These are phyloP conservation scores for Operophtera brumata DNA, from an alignment of 2,888 invertebrate species.

Conservation along the genomic window DNA sequence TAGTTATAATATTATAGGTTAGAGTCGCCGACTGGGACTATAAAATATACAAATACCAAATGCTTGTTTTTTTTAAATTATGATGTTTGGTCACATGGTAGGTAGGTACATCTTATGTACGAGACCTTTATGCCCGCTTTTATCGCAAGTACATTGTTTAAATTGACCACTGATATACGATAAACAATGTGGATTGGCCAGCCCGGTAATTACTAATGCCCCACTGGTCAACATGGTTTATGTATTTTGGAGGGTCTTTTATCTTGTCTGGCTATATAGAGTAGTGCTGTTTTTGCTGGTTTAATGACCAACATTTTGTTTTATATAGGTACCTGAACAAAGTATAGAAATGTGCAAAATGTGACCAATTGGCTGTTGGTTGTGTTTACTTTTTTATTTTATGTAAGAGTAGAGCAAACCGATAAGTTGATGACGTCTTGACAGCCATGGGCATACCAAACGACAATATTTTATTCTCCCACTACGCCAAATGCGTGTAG, in stretches of 20 bases:
- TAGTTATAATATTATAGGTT: too few relatives aligned
- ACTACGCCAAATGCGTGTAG: too few relatives aligned
- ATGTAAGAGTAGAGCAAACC: background rate
- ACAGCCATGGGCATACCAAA: too few relatives aligned
- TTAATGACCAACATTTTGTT: background rate
- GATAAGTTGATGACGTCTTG: too few relatives aligned
- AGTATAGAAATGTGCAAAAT: too few relatives aligned
- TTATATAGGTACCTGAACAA: background rate
- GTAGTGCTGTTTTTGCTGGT: background rate
- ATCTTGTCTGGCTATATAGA: background rate
- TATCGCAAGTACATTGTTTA: background rate
- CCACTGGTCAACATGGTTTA: background rate
- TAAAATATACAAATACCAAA: too few relatives aligned
- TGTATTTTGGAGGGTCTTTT: background rate
- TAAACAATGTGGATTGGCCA: background rate
- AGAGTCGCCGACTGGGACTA: too few relatives aligned
- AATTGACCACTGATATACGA: background rate
- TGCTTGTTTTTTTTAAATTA: too few relatives aligned
- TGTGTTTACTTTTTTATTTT: background rate
- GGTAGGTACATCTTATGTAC: background rate
- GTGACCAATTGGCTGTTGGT: too few relatives aligned
- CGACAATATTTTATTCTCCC: too few relatives aligned
- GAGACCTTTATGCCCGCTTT: background rate
- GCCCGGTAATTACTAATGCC: background rate
- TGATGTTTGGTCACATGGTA: background rate